These are phyloP conservation scores for Oreotrochilus melanogaster DNA, from an alignment of 2,113 vertebrate genomes.

Conservation along the genomic window DNA sequence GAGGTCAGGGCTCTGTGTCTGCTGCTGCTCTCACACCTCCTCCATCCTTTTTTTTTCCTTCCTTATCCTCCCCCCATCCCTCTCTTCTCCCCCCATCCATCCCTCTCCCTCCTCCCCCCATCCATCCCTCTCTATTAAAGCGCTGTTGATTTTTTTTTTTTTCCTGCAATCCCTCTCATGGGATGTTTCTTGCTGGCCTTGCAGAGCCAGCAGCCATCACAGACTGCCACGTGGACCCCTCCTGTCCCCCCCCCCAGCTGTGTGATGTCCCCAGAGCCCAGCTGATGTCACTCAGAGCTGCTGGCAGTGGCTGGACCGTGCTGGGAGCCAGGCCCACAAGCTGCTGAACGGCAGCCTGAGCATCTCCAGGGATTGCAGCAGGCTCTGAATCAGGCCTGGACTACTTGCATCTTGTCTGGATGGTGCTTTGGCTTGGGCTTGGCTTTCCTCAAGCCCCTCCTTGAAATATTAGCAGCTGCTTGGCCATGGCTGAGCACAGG, in stretches of 20 bases:
- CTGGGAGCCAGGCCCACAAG: not conserved
- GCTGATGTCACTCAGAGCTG: not conserved
- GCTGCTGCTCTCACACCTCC: not conserved
- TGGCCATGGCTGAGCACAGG: not conserved
- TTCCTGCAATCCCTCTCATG: not conserved
- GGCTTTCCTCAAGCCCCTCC: not conserved
- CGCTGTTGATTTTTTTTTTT: too few species aligned
- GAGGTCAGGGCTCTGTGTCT: not conserved
- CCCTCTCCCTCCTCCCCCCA: not conserved
- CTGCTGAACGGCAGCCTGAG: not conserved
- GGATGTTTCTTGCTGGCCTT: not conserved
- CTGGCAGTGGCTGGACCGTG: not conserved
- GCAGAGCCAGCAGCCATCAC: not conserved
- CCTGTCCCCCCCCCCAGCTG: not conserved
- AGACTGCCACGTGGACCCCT: not conserved
- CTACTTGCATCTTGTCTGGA: not conserved
- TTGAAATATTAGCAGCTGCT: not conserved
- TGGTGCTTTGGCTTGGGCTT: not conserved
- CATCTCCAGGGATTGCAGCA: not conserved
- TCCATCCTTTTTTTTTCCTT: not conserved
- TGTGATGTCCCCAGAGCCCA: not conserved
- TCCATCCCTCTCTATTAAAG: not conserved
- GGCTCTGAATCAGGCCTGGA: not conserved
- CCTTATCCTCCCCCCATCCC: not conserved
- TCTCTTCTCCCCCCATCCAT: not conserved